Evolutionary conservation across 53 echinoderm and acorn worm genomes (phyloP), one percentile per base, ranked within the genome.

Genomic region (Holothuria leucospilota): DNA sequence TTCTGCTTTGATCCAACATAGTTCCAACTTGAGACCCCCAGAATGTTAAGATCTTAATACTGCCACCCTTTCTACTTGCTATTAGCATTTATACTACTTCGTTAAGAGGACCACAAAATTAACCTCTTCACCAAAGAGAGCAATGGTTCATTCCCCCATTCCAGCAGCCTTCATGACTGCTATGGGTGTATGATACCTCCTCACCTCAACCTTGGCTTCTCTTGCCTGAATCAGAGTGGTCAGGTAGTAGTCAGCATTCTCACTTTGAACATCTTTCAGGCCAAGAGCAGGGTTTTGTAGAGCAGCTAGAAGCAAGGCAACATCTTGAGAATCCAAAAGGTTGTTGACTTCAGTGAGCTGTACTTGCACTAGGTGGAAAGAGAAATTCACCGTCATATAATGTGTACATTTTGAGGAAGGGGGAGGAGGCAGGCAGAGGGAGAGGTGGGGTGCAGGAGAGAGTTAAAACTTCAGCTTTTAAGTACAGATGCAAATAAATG

Each of bases 151-250:
- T 46, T 7, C 46, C 46, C 46, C 46, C 46, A 46, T 11, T 46
- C 6, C 11, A 2, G 0, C 8, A 2, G 3, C 46, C 46, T 9
- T 11, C 11, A 46, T 46, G 46, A 46, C 46, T 11, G 8, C 8
- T 46, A 46, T 2, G 46, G 46, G 46, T 46, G 46, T 7, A 46
- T 46, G 46, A 46, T 46, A 7, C 46, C 46, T 46, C n/a, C 46
- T 86, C 67, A 95, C 99, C 99, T 98, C 90, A 53, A 64, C 86
- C 67, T 98, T 98, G 13, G 88, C 89, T 64, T 93, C 90, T 69
- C 83, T 92, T 23, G 89, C 90, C 53, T 93, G 86, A 60, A 82
- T 69, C 4, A 98, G 92, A 10, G 85, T 88, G 60, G 60, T 84
- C 34, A 98, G 85, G 46, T 98, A 98, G 81, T 85, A 95, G 51